These are phyloP conservation scores for Poecilia velifera DNA, from an alignment of 2,797 vertebrate genomes.

Conservation along the genomic window DNA sequence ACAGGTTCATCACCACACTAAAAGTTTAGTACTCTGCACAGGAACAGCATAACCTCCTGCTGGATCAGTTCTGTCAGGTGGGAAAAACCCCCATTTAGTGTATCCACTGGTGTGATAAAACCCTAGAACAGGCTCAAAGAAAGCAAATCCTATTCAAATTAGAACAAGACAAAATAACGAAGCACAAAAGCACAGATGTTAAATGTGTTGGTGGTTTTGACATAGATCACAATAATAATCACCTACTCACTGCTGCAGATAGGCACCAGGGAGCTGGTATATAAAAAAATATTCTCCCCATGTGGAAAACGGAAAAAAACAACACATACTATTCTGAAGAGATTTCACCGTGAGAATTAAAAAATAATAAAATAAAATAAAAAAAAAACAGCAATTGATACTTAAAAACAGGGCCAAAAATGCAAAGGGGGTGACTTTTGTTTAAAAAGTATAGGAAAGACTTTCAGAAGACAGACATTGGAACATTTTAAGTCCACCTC, in stretches of 20 bases:
- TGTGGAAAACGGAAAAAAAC: neutral
- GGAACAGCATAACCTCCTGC: constrained; percentile 72
- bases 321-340: neutral
- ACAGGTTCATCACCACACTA: constrained; percentile 81
- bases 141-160: neutral
- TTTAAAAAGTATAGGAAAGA: neutral
- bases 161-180: neutral
- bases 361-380: too few species aligned
- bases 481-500: neutral
- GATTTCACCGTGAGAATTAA: neutral
- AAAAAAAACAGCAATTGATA: neutral
- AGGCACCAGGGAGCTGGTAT: neutral
- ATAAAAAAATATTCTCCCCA: neutral
- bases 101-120: constrained; percentile 48
- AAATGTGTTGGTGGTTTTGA: neutral
- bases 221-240: neutral
- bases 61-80: constrained; percentile 65
- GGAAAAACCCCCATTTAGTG: constrained; percentile 27
- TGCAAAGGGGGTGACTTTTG: neutral
- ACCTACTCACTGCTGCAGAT: neutral
- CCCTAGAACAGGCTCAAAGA: constrained; percentile 15
- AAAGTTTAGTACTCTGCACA: constrained; percentile 75
- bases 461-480: neutral
- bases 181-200: neutral
- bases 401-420: neutral